Conservation (phyloP, 2,113 vertebrate genomes). For the Corvus moneduloides region DNA sequence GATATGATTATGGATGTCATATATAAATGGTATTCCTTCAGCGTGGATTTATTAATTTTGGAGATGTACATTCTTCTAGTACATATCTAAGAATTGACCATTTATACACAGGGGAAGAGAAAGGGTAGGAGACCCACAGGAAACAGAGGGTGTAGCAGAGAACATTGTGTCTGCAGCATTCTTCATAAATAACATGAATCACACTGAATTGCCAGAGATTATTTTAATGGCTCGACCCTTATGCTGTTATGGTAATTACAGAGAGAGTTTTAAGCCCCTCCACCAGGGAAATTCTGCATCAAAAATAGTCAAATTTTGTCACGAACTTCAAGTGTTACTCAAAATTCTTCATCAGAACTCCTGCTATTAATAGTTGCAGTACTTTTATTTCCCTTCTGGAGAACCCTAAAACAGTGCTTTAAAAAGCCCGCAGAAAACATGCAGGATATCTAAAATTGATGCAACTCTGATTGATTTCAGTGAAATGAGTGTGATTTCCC, state of each 20-base stretch:
- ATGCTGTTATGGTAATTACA: conserved; percentile 70
- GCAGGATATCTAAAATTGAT: background rate
- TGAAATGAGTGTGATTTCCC: background rate
- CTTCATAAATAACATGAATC: conserved; percentile 58
- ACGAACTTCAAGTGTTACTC: conserved; percentile 41
- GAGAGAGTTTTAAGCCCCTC: conserved; percentile 55
- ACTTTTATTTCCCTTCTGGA: background rate
- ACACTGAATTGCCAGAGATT: conserved; percentile 68
- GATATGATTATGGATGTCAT: conserved; percentile 66
- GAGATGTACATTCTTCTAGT: conserved; percentile 52
- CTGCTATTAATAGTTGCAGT: background rate
- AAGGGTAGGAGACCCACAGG: background rate
- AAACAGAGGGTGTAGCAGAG: conserved; percentile 14
- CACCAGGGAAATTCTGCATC: conserved; percentile 47
- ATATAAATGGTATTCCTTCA: conserved; percentile 55
- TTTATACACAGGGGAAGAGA: conserved; percentile 35
- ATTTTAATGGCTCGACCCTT: conserved; percentile 68
- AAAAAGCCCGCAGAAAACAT: background rate
- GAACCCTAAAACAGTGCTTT: background rate
- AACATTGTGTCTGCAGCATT: conserved; percentile 5
- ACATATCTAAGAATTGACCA: conserved; percentile 47
- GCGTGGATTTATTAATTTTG: conserved; percentile 68
- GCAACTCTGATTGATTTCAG: background rate
- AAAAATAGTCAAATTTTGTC: conserved; percentile 54
- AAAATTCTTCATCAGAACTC: conserved; percentile 50